Conservation (phyloP, 37 sponge, comb jelly and placozoan species). For the Eunapius fragilis region DNA sequence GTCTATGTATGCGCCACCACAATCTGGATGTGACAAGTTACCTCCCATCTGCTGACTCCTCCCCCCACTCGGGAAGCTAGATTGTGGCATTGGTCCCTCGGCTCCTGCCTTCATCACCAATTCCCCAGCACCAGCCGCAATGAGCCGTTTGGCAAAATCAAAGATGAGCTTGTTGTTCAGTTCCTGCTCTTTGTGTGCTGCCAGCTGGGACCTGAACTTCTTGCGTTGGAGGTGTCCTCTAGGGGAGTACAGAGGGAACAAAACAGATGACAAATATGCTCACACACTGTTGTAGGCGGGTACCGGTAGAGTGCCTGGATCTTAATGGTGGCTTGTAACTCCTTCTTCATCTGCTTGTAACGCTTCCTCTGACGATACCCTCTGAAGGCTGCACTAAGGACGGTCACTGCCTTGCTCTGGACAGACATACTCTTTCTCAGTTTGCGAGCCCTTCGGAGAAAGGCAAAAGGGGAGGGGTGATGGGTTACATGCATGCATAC, state of each 20-base stretch:
- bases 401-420: slow-evolving; percentile 34
- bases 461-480: neutral
- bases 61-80: neutral
- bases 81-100: neutral
- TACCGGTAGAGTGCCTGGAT: slow-evolving; percentile 58
- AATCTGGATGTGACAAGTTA: neutral
- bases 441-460: slow-evolving; percentile 16
- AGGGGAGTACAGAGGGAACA: neutral
- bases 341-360: slow-evolving; percentile 18
- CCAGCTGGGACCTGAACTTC: slow-evolving; percentile 6
- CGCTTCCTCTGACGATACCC: slow-evolving; percentile 38
- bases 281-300: neutral
- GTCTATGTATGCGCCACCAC: slow-evolving; percentile 14
- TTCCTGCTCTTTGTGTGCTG: slow-evolving; percentile 17
- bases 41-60: neutral
- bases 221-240: slow-evolving; percentile 54
- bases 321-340: slow-evolving; percentile 38
- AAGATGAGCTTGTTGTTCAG: slow-evolving; percentile 36
- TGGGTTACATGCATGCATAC: neutral
- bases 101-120: neutral
- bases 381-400: slow-evolving; percentile 27
- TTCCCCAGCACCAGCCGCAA: neutral
- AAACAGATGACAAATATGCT: neutral
- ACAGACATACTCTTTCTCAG: neutral
- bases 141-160: slow-evolving; percentile 26